phyloP scores from a whole-genome alignment of 2,113 vertebrate genomes.

The Neopipo cinnamomea region DNA sequence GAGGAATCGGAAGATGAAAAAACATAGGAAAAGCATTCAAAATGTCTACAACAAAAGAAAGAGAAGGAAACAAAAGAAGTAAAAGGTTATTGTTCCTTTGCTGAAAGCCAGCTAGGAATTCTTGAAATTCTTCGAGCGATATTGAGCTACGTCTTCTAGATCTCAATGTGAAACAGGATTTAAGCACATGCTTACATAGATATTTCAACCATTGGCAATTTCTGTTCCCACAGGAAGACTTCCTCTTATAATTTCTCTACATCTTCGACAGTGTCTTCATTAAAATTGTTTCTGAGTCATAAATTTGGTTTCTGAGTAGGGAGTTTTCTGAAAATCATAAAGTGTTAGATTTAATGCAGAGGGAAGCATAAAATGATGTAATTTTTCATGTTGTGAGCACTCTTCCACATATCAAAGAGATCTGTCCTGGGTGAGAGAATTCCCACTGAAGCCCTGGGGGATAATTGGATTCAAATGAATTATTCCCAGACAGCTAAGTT shows the following conservation, averaged over 20 bases:
- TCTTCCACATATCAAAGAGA: background rate
- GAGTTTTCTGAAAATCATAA: background rate
- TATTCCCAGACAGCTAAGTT: background rate
- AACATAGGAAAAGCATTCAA: conserved; percentile 1
- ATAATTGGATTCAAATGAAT: background rate
- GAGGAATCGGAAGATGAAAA: background rate
- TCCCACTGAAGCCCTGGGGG: background rate
- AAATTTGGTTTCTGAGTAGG: background rate
- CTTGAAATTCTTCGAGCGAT: background rate
- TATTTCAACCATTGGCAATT: conserved; percentile 1
- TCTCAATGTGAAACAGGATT: conserved; percentile 23
- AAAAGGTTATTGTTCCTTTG: conserved; percentile 8
- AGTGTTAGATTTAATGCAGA: background rate
- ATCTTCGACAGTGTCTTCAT: background rate
- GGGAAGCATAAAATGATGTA: background rate
- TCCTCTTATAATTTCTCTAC: background rate
- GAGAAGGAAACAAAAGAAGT: background rate
- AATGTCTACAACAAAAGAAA: background rate
- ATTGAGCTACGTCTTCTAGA: background rate
- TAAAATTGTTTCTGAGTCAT: background rate
- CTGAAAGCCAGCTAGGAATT: conserved; percentile 16
- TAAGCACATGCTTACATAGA: background rate
- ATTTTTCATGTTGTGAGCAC: background rate
- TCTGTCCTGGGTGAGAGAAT: background rate
- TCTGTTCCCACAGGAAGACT: background rate